Conservation (phyloP, 2,113 vertebrate species). For the Scomber japonicus region DNA sequence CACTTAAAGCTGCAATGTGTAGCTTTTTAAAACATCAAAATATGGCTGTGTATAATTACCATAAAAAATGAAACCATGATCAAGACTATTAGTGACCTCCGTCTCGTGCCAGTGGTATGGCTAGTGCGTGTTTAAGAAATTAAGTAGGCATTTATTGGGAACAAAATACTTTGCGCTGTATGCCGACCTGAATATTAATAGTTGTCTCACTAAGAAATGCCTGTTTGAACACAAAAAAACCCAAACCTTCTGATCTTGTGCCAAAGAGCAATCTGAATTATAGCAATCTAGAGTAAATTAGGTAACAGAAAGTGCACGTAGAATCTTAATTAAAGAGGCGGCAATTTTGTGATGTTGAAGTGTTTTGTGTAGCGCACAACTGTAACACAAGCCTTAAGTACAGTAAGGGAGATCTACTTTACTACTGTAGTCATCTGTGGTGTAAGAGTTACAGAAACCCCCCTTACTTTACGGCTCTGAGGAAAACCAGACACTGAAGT, state of each 20-base stretch:
- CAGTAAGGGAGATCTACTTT: slow-evolving; percentile 12
- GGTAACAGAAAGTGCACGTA: background rate
- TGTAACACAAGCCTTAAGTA: background rate
- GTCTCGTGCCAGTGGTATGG: background rate
- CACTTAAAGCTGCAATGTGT: slow-evolving; percentile 23
- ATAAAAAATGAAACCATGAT: slow-evolving; percentile 28
- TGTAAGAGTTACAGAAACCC: slow-evolving; percentile 7
- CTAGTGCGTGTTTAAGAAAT: slow-evolving; percentile 5
- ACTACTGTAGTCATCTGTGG: background rate
- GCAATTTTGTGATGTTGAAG: slow-evolving; percentile 32
- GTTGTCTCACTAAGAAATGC: slow-evolving; percentile 3
- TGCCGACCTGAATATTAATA: background rate
- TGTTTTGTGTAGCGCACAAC: background rate
- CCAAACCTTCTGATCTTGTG: slow-evolving; percentile 8
- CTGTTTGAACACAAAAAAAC: slow-evolving; percentile 8
- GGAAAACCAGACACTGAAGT: slow-evolving; percentile 38
- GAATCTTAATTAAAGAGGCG: slow-evolving; percentile 25
- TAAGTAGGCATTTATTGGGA: background rate
- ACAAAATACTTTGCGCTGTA: background rate
- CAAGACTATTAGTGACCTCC: slow-evolving; percentile 13
- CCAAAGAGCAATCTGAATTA: slow-evolving; percentile 1
- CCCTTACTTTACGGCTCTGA: slow-evolving; percentile 16
- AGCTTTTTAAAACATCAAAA: slow-evolving; percentile 42
- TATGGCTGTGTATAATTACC: slow-evolving; percentile 32
- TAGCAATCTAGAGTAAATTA: background rate